Evolutionary conservation across 2,888 invertebrate genomes (phyloP).

Genomic region (Choreutis nemorana): DNA sequence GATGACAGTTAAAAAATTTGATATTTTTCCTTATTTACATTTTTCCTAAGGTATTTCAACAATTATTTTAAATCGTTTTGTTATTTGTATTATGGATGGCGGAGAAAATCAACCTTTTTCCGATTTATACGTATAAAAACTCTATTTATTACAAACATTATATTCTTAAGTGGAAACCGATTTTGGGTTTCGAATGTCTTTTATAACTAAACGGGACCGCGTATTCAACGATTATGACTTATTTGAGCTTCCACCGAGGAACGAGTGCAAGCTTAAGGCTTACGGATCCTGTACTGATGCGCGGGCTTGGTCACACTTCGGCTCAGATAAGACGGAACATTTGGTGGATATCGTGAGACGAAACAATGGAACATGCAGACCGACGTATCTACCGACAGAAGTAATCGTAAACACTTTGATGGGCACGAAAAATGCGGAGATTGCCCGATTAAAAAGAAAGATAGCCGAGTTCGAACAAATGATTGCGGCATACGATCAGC

Average conservation of each 20-base stretch:
- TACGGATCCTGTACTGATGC: conserved; percentile 65
- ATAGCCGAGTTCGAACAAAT: conserved; percentile 54
- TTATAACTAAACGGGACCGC: conserved; percentile 56
- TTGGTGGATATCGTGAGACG: conserved; percentile 61
- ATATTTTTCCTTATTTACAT: conserved; percentile 44
- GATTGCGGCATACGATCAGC: conserved; percentile 42
- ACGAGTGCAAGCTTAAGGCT: conserved; percentile 64
- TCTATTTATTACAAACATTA: conserved; percentile 23
- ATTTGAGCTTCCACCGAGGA: conserved; percentile 46
- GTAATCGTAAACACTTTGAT: conserved; percentile 52
- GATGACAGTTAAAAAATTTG: conserved; percentile 49
- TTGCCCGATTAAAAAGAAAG: conserved; percentile 47
- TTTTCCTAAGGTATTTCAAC: conserved; percentile 26
- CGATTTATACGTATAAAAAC: conserved; percentile 31
- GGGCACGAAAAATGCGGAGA: conserved; percentile 58
- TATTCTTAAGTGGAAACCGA: conserved; percentile 27
- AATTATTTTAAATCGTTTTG: conserved; percentile 32
- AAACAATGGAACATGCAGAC: conserved; percentile 38
- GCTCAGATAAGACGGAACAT: conserved; percentile 63
- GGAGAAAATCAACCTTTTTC: conserved; percentile 32
- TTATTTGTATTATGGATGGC: conserved; percentile 45
- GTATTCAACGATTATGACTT: conserved; percentile 55
- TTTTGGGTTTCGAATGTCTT: conserved; percentile 54
- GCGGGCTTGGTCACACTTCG: conserved; percentile 65
- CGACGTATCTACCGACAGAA: conserved; percentile 48